These are phyloP conservation scores for Acrocyrtus sp. DNA, from an alignment of 2,888 invertebrate genomes.

Conservation along the genomic window DNA sequence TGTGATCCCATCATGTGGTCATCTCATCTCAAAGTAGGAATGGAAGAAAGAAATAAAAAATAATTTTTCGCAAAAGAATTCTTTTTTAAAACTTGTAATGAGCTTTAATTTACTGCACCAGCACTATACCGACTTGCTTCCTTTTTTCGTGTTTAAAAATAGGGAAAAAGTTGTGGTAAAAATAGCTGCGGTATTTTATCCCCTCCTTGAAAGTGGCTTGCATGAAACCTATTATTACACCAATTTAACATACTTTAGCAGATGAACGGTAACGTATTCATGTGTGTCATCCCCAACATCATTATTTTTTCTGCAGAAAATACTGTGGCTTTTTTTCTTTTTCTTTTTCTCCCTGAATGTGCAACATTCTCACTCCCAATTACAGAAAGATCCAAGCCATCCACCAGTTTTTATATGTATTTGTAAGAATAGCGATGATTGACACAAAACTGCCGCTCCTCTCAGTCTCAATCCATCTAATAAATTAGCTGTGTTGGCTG, in stretches of 20 bases:
- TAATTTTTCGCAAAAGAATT: slow-evolving; percentile 28
- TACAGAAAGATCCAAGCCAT: too few species aligned
- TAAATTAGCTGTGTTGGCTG: neutral
- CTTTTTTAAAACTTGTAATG: slow-evolving; percentile 51
- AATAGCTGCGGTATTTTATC: neutral
- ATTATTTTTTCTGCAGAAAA: too few species aligned
- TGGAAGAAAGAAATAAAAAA: slow-evolving; percentile 8
- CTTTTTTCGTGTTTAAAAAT: too few species aligned
- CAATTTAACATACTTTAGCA: neutral
- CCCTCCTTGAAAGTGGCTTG: neutral
- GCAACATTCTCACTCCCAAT: too few species aligned
- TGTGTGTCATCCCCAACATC: too few species aligned
- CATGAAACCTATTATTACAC: neutral
- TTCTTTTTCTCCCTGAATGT: too few species aligned
- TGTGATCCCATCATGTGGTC: slow-evolving; percentile 6
- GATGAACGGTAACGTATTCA: too few species aligned
- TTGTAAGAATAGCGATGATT: too few species aligned
- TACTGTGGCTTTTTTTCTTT: too few species aligned
- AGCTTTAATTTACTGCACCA: slow-evolving; percentile 53
- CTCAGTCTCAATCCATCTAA: neutral
- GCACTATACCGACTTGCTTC: too few species aligned
- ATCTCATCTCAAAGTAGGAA: neutral
- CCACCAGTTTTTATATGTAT: too few species aligned
- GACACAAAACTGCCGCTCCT: too few species aligned
- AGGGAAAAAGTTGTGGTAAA: slow-evolving; percentile 1